Percentiles rank a stretch among this genome's conserved stretches.
phyloP scores from a whole-genome alignment of 2,113 vertebrate species.

The Hirundichthys speculiger region DNA sequence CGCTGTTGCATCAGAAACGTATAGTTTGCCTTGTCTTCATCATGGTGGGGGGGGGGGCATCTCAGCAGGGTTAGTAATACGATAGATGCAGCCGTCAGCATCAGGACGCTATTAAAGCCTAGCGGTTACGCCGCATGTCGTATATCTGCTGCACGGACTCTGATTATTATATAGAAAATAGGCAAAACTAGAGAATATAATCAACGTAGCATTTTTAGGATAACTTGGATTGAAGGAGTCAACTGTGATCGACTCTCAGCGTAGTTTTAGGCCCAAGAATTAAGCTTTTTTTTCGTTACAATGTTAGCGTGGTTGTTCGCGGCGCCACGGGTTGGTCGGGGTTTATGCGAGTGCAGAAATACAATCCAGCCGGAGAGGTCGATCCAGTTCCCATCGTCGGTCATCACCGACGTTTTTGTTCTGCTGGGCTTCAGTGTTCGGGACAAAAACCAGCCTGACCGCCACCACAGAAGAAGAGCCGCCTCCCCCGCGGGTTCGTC shows the following conservation, averaged over 20 bases:
- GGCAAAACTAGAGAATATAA: neutral
- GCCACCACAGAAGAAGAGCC: conserved; percentile 12
- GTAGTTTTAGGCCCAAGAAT: neutral
- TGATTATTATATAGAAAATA: neutral
- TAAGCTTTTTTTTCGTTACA: conserved; percentile 1
- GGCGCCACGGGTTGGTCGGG: neutral
- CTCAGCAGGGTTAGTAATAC: too few relatives aligned
- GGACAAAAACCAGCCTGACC: conserved; percentile 5
- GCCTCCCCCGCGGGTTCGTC: conserved; percentile 5
- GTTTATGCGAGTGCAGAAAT: neutral
- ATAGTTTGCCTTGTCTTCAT: neutral
- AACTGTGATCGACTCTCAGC: neutral
- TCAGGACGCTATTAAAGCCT: neutral
- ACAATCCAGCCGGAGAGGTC: conserved; percentile 24
- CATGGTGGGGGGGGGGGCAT: too few relatives aligned
- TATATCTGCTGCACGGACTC: neutral
- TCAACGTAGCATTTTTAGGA: neutral
- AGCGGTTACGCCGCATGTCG: neutral
- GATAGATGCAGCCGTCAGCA: too few relatives aligned
- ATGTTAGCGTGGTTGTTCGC: neutral
- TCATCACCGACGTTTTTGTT: conserved; percentile 30
- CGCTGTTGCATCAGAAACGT: neutral
- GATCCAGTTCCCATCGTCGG: conserved; percentile 9
- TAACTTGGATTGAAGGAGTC: neutral
- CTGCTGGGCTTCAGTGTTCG: conserved; percentile 35